Conservation (phyloP, 2,888 invertebrate genomes). For the Torymus texanus region DNA sequence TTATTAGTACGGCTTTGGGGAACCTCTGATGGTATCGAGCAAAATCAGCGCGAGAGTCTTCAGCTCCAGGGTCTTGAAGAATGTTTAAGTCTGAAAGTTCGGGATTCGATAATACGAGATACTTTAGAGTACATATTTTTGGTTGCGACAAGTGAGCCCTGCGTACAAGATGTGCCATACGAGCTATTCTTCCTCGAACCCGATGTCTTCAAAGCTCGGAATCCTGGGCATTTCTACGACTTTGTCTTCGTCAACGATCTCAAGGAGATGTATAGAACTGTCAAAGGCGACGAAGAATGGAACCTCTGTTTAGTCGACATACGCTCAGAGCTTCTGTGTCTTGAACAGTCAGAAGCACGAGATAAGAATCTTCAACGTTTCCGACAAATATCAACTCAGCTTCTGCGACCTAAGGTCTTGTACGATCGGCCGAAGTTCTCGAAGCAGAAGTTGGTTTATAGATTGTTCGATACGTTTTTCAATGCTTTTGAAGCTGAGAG, state of each 20-base stretch:
- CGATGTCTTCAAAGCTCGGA: conserved; percentile 63
- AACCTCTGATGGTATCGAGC: not conserved
- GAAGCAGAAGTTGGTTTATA: conserved; percentile 54
- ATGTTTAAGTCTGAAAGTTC: conserved; percentile 58
- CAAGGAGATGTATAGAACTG: conserved; percentile 55
- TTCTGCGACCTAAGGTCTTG: not conserved
- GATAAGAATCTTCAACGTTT: conserved; percentile 11
- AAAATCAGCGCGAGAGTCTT: not conserved
- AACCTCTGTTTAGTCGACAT: conserved; percentile 62
- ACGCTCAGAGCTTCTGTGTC: conserved; percentile 57
- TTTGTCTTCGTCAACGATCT: conserved; percentile 58
- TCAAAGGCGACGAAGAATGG: conserved; percentile 57
- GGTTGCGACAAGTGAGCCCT: not conserved
- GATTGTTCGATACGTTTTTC: conserved; percentile 60
- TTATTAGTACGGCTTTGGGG: conserved; percentile 28
- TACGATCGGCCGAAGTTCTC: not conserved
- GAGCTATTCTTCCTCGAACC: conserved; percentile 60
- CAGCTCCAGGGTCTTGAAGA: conserved; percentile 53
- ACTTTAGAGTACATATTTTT: conserved; percentile 60
- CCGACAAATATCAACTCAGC: conserved; percentile 12
- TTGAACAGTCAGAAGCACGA: conserved; percentile 45
- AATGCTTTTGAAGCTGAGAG: conserved; percentile 64
- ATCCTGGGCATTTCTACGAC: conserved; percentile 62
- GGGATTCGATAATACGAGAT: conserved; percentile 57
- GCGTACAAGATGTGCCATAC: conserved; percentile 53